Conservation (phyloP, 2,797 vertebrate genomes). For the Sebastes variabilis region DNA sequence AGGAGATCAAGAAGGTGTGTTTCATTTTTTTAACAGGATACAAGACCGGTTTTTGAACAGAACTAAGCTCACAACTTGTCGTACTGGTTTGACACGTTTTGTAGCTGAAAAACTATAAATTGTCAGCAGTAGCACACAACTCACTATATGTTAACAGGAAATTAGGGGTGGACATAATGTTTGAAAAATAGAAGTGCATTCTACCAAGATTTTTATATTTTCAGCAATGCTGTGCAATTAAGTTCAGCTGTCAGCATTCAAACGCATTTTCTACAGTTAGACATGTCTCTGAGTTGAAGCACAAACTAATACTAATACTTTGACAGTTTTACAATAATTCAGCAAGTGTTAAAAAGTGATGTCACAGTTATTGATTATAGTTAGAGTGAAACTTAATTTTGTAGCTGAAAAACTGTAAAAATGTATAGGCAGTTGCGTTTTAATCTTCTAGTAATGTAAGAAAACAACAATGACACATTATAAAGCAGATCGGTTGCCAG, state of each 20-base stretch:
- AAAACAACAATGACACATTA: neutral
- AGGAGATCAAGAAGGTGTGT: slow-evolving; percentile 97
- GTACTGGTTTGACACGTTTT: neutral
- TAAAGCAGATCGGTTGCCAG: neutral
- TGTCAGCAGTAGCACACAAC: too few relatives aligned
- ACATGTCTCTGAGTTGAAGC: neutral
- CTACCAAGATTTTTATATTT: too few relatives aligned
- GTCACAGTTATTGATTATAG: neutral
- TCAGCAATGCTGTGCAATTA: too few relatives aligned
- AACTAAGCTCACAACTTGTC: neutral
- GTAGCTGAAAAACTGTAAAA: too few relatives aligned
- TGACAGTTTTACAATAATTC: neutral
- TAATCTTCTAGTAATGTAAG: neutral
- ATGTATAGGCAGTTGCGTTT: neutral
- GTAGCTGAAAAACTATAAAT: too few relatives aligned
- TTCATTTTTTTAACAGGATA: too few relatives aligned
- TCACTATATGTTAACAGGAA: too few relatives aligned
- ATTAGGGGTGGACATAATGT: too few relatives aligned
- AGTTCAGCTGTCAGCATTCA: too few relatives aligned
- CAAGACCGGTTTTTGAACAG: neutral
- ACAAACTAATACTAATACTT: too few relatives aligned
- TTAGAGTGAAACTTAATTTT: neutral
- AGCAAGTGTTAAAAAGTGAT: neutral
- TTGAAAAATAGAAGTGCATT: too few relatives aligned
- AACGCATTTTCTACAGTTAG: too few relatives aligned